These are phyloP conservation scores for Himalopsyche phryganea DNA, from an alignment of 1,140 invertebrate species.

Conservation along the genomic window DNA sequence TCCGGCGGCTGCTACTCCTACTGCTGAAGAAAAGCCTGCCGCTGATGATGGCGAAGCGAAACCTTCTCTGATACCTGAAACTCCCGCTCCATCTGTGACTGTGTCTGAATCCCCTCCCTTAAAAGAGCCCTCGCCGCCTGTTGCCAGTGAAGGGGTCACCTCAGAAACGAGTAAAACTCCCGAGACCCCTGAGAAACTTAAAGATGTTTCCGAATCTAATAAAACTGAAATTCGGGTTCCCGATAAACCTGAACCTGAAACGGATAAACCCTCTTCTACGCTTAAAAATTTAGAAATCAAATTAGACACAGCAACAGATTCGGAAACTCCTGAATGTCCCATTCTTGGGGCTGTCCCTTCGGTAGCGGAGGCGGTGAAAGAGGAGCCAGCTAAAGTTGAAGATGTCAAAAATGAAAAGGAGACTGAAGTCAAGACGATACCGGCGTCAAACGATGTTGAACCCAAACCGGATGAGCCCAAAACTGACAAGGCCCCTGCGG, in stretches of 20 bases:
- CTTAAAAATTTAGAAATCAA: slow-evolving; percentile 21
- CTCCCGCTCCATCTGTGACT: no score
- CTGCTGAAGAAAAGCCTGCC: background rate
- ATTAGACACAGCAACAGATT: background rate
- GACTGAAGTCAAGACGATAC: slow-evolving; percentile 31
- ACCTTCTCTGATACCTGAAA: no score
- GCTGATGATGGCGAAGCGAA: background rate
- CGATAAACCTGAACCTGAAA: slow-evolving; percentile 3
- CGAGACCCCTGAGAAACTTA: slow-evolving; percentile 43
- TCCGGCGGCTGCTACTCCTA: background rate
- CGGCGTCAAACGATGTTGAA: slow-evolving; percentile 34
- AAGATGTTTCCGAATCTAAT: slow-evolving; percentile 44
- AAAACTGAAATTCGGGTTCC: slow-evolving; percentile 39
- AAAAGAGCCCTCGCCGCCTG: no score
- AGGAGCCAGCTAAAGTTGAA: background rate
- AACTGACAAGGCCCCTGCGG: slow-evolving; percentile 35
- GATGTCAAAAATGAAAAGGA: slow-evolving; percentile 34
- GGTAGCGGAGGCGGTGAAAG: no score
- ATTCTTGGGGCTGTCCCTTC: background rate
- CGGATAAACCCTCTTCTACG: slow-evolving; percentile 2
- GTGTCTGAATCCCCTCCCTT: no score
- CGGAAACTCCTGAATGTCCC: background rate
- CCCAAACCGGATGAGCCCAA: slow-evolving; percentile 18
- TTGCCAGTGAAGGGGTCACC: no score
- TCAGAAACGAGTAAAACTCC: slow-evolving; percentile 42